These are phyloP conservation scores for Drosophila lowei DNA, from an alignment of 1,140 invertebrate species.

Conservation along the genomic window DNA sequence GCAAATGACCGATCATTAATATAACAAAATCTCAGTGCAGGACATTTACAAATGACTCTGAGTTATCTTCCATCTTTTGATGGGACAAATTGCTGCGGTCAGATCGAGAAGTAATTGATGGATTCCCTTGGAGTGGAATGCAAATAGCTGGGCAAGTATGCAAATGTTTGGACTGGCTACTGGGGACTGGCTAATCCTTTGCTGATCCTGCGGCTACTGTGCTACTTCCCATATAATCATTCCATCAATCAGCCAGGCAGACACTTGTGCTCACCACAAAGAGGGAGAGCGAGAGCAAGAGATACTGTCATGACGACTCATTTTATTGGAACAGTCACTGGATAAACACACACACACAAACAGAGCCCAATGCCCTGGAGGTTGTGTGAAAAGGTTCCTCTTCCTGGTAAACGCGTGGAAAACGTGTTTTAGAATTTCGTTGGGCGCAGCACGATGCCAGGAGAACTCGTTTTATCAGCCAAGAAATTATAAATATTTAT, in stretches of 20 bases:
- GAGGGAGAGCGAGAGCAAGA: neutral
- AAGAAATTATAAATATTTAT: conserved; percentile 74
- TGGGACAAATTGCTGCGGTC: conserved; percentile 74
- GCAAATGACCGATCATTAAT: conserved; percentile 78
- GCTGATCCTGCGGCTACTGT: conserved; percentile 66
- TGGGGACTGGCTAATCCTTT: conserved; percentile 48
- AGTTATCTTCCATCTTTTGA: conserved; percentile 29
- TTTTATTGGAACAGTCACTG: conserved; percentile 61
- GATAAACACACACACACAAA: conserved; percentile 38
- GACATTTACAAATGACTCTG: conserved; percentile 75
- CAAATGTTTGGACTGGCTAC: conserved; percentile 73
- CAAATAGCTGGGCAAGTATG: conserved; percentile 53
- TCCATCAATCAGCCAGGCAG: conserved; percentile 58
- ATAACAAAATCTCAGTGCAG: conserved; percentile 46
- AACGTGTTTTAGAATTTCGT: conserved; percentile 45
- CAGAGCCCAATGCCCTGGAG: conserved; percentile 2
- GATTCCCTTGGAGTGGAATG: conserved; percentile 37
- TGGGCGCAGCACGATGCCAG: conserved; percentile 34
- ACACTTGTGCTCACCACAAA: conserved; percentile 57
- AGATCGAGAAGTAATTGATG: conserved; percentile 63
- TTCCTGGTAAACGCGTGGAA: conserved; percentile 79
- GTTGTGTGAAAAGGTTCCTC: conserved; percentile 61
- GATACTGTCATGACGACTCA: conserved; percentile 63
- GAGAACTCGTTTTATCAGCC: conserved; percentile 70
- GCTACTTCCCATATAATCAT: conserved; percentile 58